phyloP scores from a whole-genome alignment of 2,888 invertebrate genomes.

The Pyrrhia umbra region DNA sequence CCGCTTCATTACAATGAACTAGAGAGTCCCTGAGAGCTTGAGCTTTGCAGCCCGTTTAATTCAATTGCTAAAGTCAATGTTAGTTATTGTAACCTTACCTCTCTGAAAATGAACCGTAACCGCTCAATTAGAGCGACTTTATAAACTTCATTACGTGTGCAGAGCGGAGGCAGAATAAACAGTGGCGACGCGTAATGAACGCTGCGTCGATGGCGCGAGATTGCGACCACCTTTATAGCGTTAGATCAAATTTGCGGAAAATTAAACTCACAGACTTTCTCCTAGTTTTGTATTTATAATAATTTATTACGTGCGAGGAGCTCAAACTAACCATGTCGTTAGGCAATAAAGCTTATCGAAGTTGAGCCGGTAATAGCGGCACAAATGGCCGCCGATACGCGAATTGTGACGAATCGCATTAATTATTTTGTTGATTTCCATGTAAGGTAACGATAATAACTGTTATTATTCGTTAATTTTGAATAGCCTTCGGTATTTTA shows the following conservation, averaged over 20 bases:
- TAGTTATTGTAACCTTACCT: slow-evolving; percentile 63
- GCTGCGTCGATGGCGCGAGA: slow-evolving; percentile 54
- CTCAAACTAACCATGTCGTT: slow-evolving; percentile 88
- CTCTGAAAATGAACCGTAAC: slow-evolving; percentile 53
- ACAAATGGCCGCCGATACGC: slow-evolving; percentile 81
- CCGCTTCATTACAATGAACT: slow-evolving; percentile 2
- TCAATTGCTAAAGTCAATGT: slow-evolving; percentile 41
- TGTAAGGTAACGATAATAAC: slow-evolving; percentile 66
- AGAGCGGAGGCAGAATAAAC: slow-evolving; percentile 48
- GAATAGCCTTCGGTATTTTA: slow-evolving; percentile 46
- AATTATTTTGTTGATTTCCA: slow-evolving; percentile 81
- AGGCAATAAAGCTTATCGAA: slow-evolving; percentile 86
- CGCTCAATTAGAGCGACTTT: slow-evolving; percentile 71
- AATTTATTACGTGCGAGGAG: slow-evolving; percentile 87
- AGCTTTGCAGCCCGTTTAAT: slow-evolving; percentile 31
- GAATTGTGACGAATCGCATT: slow-evolving; percentile 83
- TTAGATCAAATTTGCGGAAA: slow-evolving; percentile 88
- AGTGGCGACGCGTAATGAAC: slow-evolving; percentile 63
- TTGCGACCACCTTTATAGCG: slow-evolving; percentile 76
- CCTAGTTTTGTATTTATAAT: slow-evolving; percentile 83
- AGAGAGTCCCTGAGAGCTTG: slow-evolving; percentile 2
- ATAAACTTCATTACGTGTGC: slow-evolving; percentile 69
- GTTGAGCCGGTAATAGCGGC: slow-evolving; percentile 81
- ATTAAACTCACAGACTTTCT: slow-evolving; percentile 84
- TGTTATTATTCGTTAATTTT: slow-evolving; percentile 64